Base-by-base conservation (phyloP, 2,113 vertebrate species). In the Phylloscopus trochilus region DNA sequence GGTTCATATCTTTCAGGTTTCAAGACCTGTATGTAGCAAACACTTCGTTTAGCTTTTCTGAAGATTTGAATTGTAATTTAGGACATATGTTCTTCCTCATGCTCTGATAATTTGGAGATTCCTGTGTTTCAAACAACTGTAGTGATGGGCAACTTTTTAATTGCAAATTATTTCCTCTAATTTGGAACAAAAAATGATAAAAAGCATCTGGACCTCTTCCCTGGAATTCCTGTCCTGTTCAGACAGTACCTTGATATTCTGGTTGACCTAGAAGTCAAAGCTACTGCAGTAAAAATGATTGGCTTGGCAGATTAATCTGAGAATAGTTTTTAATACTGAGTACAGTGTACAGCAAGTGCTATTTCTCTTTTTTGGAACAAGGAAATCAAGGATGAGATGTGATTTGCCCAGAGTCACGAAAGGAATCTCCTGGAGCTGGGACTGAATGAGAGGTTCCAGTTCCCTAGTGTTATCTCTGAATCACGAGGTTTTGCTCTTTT, bases 11-110 rank as follows among this genome's bases (percentile, higher is more conserved):
- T 87, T 95, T 76, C 87, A 89, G 60, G 72, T 96, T 77, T 83
- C 83, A 84, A 92, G 75, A 90, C 83, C 73, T 90, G 64, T 75
- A 59, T 89, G 82, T 82, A 90, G 91, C 78, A 94, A 95, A 89
- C 35, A 43, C n/a, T 88, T 88, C 1, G 19, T 66, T 77, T 47
- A 87, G 83, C 33, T 90, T 92, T 93, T 80, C 76, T 87, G 78
- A 91, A 85, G 81, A 80, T 79, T 49, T 80, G 69, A 88, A 91
- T 68, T 78, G 86, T 84, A 43, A 56, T 60, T 90, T 77, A 47
- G 82, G 64, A 60, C 28, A 24, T 10, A 4, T 7, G 37, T 91
- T 92, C 64, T 89, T 93, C 82, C 58, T 94, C 52, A 4, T 35
- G 51, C 46, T 89, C 46, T 0, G 2, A 49, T 84, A 20, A 69